phyloP scores from a whole-genome alignment of 2,888 invertebrate species.

The Hipparchia sbordonii region DNA sequence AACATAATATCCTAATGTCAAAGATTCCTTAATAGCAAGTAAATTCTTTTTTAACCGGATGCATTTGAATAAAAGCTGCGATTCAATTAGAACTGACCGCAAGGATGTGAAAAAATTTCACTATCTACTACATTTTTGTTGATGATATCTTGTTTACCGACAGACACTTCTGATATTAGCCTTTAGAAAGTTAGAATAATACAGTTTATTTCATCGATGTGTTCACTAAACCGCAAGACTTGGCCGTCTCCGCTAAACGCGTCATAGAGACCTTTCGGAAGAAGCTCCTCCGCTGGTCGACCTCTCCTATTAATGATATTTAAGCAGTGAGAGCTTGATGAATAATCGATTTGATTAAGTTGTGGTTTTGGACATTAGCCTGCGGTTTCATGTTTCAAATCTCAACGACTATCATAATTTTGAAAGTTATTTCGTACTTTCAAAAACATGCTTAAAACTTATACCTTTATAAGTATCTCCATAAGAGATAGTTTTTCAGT shows the following conservation, averaged over 20 bases:
- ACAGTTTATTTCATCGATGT: not conserved
- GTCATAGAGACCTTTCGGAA: not conserved
- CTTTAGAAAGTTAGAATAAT: conserved; percentile 1
- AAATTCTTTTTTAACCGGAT: not conserved
- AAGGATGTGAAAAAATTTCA: no score
- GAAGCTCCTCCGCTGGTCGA: not conserved
- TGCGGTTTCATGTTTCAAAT: not conserved
- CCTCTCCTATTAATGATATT: not conserved
- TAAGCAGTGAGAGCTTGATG: not conserved
- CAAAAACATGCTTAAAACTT: no score
- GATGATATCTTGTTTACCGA: not conserved
- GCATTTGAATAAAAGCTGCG: not conserved
- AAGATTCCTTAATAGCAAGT: not conserved
- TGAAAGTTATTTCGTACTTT: not conserved
- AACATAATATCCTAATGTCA: no score
- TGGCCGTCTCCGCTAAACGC: not conserved
- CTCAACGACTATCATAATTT: not conserved
- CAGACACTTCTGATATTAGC: not conserved
- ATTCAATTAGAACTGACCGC: no score
- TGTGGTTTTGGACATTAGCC: not conserved
- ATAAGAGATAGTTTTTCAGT: no score
- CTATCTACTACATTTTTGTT: not conserved
- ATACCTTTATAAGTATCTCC: no score
- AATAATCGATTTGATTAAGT: not conserved
- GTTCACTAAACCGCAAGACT: not conserved